Percentiles rank a stretch among this genome's conserved stretches.
phyloP scores from a whole-genome alignment of 2,888 invertebrate genomes.

The Prosapia bicincta region DNA sequence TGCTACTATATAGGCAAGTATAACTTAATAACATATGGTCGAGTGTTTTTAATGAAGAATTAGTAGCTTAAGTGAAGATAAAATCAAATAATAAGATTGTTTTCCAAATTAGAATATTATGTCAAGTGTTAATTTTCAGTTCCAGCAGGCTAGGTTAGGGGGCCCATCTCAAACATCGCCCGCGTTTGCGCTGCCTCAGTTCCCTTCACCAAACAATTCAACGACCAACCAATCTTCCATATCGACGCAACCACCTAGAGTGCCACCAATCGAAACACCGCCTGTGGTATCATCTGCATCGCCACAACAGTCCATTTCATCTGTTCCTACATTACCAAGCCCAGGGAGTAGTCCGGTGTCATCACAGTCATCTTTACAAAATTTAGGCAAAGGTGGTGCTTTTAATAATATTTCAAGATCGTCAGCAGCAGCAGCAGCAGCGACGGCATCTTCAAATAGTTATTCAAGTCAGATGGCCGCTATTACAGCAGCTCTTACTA shows the following conservation, averaged over 20 bases:
- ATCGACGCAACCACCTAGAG: conserved; percentile 3
- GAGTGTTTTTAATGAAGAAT: too few species aligned
- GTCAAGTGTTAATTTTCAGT: too few species aligned
- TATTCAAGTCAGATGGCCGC: conserved; percentile 72
- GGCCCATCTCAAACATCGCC: conserved; percentile 36
- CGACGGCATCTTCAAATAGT: conserved; percentile 43
- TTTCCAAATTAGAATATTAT: too few species aligned
- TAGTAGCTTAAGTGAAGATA: too few species aligned
- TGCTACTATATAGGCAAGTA: too few species aligned
- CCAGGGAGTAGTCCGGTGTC: conserved; percentile 17
- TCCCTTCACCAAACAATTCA: conserved; percentile 37
- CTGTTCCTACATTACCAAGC: not conserved
- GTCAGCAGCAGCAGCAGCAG: conserved; percentile 13
- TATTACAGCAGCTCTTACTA: conserved; percentile 64
- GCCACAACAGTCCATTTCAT: not conserved
- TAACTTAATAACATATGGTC: too few species aligned
- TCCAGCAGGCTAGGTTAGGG: conserved; percentile 25
- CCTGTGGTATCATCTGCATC: conserved; percentile 4
- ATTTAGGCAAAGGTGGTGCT: not conserved
- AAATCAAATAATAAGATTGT: too few species aligned
- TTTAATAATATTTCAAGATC: not conserved
- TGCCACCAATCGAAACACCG: not conserved
- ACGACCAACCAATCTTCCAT: conserved; percentile 8
- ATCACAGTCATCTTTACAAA: not conserved
- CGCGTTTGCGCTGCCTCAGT: conserved; percentile 38